A percentile compares a stretch with the other conserved stretches of the same genome.
These are phyloP conservation scores for Polyergus mexicanus DNA, from an alignment of 1,140 invertebrate species.

Conservation along the genomic window DNA sequence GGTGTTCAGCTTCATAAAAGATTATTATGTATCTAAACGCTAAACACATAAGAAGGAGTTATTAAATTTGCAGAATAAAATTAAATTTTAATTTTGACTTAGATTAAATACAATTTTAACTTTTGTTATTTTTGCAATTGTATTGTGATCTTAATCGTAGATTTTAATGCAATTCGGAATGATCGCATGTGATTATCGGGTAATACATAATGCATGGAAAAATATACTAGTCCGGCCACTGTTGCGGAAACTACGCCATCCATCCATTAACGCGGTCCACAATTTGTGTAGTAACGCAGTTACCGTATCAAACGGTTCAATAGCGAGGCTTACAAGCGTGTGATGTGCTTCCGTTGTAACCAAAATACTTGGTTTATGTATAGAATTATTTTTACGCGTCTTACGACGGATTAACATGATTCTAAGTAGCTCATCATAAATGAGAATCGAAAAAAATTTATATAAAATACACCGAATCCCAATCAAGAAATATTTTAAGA, in stretches of 20 bases:
- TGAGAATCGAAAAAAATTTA: background rate
- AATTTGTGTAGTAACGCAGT: conserved; percentile 28
- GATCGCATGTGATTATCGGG: no score
- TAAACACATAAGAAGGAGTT: background rate
- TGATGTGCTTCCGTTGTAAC: background rate
- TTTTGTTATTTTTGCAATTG: background rate
- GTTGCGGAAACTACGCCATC: conserved; percentile 2
- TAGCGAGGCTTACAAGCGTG: conserved; percentile 25
- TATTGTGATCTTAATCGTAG: background rate
- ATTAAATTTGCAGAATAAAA: background rate
- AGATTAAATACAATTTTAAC: conserved; percentile 11
- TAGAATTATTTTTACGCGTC: background rate
- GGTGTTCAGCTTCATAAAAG: background rate
- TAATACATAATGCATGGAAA: conserved; percentile 12
- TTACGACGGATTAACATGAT: background rate
- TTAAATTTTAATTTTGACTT: background rate
- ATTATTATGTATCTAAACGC: background rate
- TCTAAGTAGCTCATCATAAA: background rate
- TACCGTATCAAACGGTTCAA: conserved; percentile 44
- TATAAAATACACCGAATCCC: background rate
- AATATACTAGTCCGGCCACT: conserved; percentile 10
- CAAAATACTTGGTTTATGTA: background rate
- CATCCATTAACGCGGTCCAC: conserved; percentile 20
- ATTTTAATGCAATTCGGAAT: background rate
- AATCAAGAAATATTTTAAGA: background rate